Base-by-base conservation (phyloP, 2,888 invertebrate species). In the Tenthredo notha region DNA sequence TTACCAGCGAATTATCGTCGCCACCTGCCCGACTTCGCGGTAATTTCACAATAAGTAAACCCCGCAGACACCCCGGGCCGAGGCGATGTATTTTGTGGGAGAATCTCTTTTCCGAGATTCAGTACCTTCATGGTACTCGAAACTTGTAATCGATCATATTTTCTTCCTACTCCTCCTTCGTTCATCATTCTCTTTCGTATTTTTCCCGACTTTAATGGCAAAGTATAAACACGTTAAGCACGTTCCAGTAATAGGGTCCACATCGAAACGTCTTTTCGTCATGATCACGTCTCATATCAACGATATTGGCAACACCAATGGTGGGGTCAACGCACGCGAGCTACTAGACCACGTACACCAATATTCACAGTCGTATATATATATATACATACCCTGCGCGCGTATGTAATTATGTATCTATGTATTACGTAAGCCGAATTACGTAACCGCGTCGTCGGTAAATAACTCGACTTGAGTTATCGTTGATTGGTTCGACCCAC, bases 401-500 rank as follows among this genome's bases (percentile, higher is more conserved):
- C 61, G 61, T 25, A 25, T 25, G 61, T 12, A 10, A 61, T 61
- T 25, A 61, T 25, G 25, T 43, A 47, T 47, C 43, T 25, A 25
- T 25, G 29, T 75, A 47, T 33, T 37, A 75, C n/a, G 61, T 58
- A 61, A 61, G 18, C 40, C 0, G 29, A 33, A 61, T 80, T 78
- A 65, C 67, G 78, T 67, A 82, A 43, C n/a, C 18, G 72, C 85
- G 72, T 85, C 87, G 85, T 86, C 87, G 86, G 67, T 25, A 84
- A 77, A 50, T 37, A 84, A 50, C 78, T 72, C 70, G 82, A 58
- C 43, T 85, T 65, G 33, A 77, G 74, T 54, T 54, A 54, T 54
- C 54, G 54, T 82, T 82, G 65, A 82, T 82, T 78, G 67, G 67
- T 65, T 75, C 50, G 70, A 82, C 70, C 47, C 50, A 58, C 40